These are phyloP conservation scores for Lasioglossum lativentre DNA, from an alignment of 2,888 invertebrate genomes.

Conservation along the genomic window DNA sequence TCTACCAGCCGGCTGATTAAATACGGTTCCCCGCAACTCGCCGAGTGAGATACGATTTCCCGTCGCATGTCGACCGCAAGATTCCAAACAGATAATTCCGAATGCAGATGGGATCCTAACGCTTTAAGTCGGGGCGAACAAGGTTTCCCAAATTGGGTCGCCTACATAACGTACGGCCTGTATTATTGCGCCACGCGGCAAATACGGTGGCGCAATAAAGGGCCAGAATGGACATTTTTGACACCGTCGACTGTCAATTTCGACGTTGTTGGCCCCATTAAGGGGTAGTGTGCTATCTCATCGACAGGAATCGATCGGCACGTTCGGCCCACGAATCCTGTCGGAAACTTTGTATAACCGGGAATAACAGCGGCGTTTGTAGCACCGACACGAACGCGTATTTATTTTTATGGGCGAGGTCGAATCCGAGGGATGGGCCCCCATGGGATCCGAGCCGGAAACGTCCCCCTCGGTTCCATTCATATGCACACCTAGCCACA, in stretches of 20 bases:
- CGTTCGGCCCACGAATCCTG: slow-evolving; percentile 15
- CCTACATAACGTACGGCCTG: background rate
- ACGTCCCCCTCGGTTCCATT: background rate
- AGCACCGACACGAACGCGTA: slow-evolving; percentile 56
- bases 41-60: background rate
- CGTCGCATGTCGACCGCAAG: background rate
- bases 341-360: slow-evolving; percentile 52
- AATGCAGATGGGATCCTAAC: background rate
- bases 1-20: background rate
- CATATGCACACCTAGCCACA: background rate
- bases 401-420: slow-evolving; percentile 56
- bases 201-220: background rate
- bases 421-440: slow-evolving; percentile 5
- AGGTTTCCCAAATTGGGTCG: background rate
- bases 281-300: background rate
- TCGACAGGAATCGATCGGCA: background rate
- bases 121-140: background rate
- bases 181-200: background rate
- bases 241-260: background rate
- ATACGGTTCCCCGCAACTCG: background rate
- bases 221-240: background rate
- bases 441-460: slow-evolving; percentile 31
- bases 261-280: background rate
- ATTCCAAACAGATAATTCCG: slow-evolving; percentile 8
- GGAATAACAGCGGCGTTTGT: slow-evolving; percentile 40